These are phyloP conservation scores for Lysandra coridon DNA, from an alignment of 2,888 invertebrate genomes.

Conservation along the genomic window DNA sequence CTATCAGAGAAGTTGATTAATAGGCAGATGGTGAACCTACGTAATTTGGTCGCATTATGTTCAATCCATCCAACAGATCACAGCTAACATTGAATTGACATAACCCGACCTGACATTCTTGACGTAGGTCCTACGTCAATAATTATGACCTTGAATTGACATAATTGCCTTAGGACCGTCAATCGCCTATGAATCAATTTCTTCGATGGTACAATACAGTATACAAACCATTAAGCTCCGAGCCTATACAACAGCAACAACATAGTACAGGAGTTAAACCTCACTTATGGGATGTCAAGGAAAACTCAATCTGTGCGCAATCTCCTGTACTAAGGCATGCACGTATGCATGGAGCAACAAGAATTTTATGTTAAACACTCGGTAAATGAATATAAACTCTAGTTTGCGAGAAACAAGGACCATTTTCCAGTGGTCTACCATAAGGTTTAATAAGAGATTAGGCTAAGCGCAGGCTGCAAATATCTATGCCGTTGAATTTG, in stretches of 20 bases:
- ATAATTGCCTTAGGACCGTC: no score
- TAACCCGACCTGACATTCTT: no score
- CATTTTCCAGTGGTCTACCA: not conserved
- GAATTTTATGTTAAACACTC: slow-evolving; percentile 23
- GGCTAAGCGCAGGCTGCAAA: slow-evolving; percentile 30
- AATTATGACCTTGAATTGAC: no score
- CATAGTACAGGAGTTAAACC: slow-evolving; percentile 11
- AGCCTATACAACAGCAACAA: not conserved
- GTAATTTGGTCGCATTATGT: no score
- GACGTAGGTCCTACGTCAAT: no score
- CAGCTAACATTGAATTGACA: no score
- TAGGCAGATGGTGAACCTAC: no score
- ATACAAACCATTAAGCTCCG: not conserved
- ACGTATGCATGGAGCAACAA: slow-evolving; percentile 29
- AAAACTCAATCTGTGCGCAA: slow-evolving; percentile 31
- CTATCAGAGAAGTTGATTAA: no score
- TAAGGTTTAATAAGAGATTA: slow-evolving; percentile 30
- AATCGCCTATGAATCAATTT: no score
- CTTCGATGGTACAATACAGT: no score
- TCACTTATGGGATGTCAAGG: slow-evolving; percentile 24
- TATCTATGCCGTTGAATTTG: slow-evolving; percentile 25
- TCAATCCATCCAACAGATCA: no score
- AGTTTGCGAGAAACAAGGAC: not conserved
- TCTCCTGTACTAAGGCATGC: slow-evolving; percentile 31
- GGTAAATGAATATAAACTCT: slow-evolving; percentile 15